Base-by-base conservation (phyloP, 2,888 invertebrate species). In the Drosophila leonis region DNA sequence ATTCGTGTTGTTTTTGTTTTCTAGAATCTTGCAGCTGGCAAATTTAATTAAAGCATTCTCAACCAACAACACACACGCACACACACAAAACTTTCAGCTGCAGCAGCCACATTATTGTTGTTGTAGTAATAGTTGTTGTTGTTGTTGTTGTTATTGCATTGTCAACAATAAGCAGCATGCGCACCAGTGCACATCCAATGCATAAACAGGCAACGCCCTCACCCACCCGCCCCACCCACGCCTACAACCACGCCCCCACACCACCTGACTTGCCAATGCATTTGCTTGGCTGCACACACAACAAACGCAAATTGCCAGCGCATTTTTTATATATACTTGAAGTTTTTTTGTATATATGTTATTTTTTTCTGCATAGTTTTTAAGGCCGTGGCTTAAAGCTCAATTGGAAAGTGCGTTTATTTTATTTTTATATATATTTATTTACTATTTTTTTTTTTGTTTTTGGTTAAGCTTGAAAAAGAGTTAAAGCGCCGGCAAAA, bases 11-110 rank as follows among this genome's bases (percentile, higher is more conserved):
- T 31, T 68, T 37, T 33, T 42, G 49, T 39, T 33, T 64, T 29
- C 15, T 13, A 39, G 77, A 79, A 74, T 55, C 6, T 8, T 9
- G 0, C n/a, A 31, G 15, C 55, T 20, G 41, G 51, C 15, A 68
- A 80, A 80, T 80, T 80, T 80, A 80, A 80, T 80, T 83, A 83
- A 80, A 80, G 73, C 83, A 73, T 80, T 83, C 65, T 29, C 61
- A 55, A 42, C 61, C 33, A 13, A 54, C 78, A 65, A 55, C 62
- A 66, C n/a, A 12, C 49, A 18, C 24, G 15, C 73, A 59, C 52
- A 51, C 52, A 27, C 73, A 64, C 56, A 54, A 49, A 70, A 75
- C 72, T 67, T 79, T 66, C 60, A 55, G 68, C 55, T 61, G 65
- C 82, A 71, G 67, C 61, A 78, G 70, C 66, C 56, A 52, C 65